Evolutionary conservation across 2,797 vertebrate species (phyloP), one percentile per base, ranked within the genome.

Genomic region (Acipenser oxyrinchus): DNA sequence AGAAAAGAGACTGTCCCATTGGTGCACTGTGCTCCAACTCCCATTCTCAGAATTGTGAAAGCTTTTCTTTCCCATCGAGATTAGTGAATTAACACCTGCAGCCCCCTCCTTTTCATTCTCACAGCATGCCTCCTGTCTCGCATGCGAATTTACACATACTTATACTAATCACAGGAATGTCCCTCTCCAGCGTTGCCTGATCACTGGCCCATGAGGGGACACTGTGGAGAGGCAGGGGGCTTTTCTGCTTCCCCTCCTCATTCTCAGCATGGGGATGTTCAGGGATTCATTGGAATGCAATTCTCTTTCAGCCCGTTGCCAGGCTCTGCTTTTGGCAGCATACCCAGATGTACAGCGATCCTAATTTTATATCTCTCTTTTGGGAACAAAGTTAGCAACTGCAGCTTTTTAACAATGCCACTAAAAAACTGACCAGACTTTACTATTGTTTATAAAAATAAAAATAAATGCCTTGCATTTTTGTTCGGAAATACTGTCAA

Each of bases 211-310:
- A 69, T 64, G 67, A 69, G 8, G 60, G 49, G 51, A 49, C 55
- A 53, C 64, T 63, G 52, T n/a, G 15, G 57, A 59, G 51, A 66
- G 37, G 66, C 52, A 51, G 48, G 67, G 52, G 63, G 53, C 60
- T 73, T 57, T 63, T 65, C 63, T 68, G 62, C 13, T 48, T 37
- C 37, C 37, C 62, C 48, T 58, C 58, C 62, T 49, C 50, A 12
- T 49, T 51, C 67, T 64, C 67, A 68, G 66, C 66, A 68, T 68
- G 66, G 51, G 60, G 52, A 63, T 68, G 60, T 51, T 68, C 66
- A 62, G 62, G 51, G 50, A 62, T 62, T 68, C 37, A 68, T 68
- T 69, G 48, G 57, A 63, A 49, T 57, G 51, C 62, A n/a, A 51
- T 60, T 23, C 49, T 52, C 58, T 67, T 67, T 67, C 48, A 61